These are phyloP conservation scores for Phasianus colchicus DNA, from an alignment of 2,113 vertebrate species.

Conservation along the genomic window DNA sequence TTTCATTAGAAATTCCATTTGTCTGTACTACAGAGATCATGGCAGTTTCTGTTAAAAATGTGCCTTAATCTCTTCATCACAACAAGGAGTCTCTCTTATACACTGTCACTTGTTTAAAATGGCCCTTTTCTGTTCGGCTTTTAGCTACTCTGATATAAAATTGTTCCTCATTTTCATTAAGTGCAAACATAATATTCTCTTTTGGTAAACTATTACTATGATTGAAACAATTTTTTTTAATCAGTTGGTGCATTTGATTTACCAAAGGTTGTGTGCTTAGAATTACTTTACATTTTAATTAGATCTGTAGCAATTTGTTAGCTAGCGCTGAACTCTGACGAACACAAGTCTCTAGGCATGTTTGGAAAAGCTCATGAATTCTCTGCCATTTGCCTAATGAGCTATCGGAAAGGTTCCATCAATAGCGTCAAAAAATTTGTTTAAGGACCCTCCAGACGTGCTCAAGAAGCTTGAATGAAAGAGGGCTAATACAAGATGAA, in stretches of 20 bases:
- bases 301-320: constrained; percentile 54
- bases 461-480: constrained; percentile 35
- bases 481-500: background rate
- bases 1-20: constrained; percentile 52
- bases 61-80: constrained; percentile 17
- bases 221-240: background rate
- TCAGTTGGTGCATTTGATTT: constrained; percentile 16
- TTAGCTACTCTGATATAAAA: background rate
- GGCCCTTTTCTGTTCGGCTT: background rate
- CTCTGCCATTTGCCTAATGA: constrained; percentile 31
- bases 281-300: constrained; percentile 63
- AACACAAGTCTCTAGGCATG: constrained; percentile 14
- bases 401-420: constrained; percentile 37
- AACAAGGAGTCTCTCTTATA: constrained; percentile 27
- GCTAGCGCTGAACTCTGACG: constrained; percentile 24
- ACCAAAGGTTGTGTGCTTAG: constrained; percentile 17
- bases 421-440: constrained; percentile 20
- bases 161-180: constrained; percentile 28
- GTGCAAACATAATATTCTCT: constrained; percentile 25
- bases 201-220: constrained; percentile 31
- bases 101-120: background rate
- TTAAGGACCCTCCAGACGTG: constrained; percentile 34
- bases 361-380: constrained; percentile 50
- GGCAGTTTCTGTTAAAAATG: constrained; percentile 12
- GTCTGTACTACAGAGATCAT: background rate